Conservation (phyloP, 2,113 vertebrate species). For the Chitala chitala region DNA sequence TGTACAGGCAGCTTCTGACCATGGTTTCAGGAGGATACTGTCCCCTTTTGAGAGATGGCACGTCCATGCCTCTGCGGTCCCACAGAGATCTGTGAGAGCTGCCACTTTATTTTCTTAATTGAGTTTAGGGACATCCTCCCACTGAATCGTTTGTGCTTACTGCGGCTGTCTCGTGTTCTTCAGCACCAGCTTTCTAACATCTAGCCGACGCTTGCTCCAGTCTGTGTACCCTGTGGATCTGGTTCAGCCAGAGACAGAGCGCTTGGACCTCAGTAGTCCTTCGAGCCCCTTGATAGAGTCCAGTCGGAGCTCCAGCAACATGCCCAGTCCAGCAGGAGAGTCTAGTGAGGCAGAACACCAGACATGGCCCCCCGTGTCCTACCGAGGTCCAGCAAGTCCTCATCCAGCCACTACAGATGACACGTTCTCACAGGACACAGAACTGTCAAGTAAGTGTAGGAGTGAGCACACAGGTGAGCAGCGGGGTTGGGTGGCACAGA, state of each 20-base stretch:
- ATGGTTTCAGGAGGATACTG: slow-evolving; percentile 75
- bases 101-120: slow-evolving; percentile 15
- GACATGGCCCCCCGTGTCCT: slow-evolving; percentile 43
- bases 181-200: slow-evolving; percentile 64
- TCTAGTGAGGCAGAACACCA: slow-evolving; percentile 46
- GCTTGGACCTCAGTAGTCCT: slow-evolving; percentile 51
- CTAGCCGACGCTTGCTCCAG: slow-evolving; percentile 52
- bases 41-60: slow-evolving; percentile 50
- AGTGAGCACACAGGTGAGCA: background rate
- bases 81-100: slow-evolving; percentile 70
- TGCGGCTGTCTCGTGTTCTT: background rate
- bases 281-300: slow-evolving; percentile 48
- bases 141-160: no score
- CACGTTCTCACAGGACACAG: slow-evolving; percentile 63
- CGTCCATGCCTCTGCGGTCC: slow-evolving; percentile 54
- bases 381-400: slow-evolving; percentile 38
- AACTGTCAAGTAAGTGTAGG: slow-evolving; percentile 59
- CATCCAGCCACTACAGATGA: slow-evolving; percentile 58
- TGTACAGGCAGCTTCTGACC: slow-evolving; percentile 84
- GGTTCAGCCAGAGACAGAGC: slow-evolving; percentile 45
- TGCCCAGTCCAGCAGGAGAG: slow-evolving; percentile 52
- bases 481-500: background rate
- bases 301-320: slow-evolving; percentile 56
- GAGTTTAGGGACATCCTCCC: no score
- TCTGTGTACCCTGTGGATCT: slow-evolving; percentile 48